phyloP scores from a whole-genome alignment of 2,888 invertebrate genomes.

The Amphipoea oculea region DNA sequence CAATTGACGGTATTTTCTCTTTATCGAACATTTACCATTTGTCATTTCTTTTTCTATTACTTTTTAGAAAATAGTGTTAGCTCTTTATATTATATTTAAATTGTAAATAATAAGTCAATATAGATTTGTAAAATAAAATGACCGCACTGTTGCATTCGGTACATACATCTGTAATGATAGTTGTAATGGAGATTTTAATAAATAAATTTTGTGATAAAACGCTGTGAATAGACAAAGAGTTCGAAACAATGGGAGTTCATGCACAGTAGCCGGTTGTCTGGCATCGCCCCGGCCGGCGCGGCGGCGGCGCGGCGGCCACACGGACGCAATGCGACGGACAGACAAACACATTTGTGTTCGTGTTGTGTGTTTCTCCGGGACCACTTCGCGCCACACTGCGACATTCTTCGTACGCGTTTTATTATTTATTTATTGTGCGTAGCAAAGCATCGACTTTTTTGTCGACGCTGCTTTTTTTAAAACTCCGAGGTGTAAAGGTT shows the following conservation, averaged over 20 bases:
- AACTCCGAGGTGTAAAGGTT: conserved; percentile 75
- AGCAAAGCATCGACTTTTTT: conserved; percentile 68
- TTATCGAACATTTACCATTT: background rate
- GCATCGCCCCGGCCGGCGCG: conserved; percentile 9
- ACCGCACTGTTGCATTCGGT: background rate
- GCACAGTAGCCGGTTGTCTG: conserved; percentile 72
- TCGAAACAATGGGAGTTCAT: conserved; percentile 37
- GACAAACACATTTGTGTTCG: conserved; percentile 71
- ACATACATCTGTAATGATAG: background rate
- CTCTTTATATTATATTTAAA: background rate
- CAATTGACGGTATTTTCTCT: background rate
- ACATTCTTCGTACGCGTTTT: conserved; percentile 77
- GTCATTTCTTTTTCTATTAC: background rate
- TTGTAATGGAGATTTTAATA: background rate
- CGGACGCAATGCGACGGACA: conserved; percentile 60
- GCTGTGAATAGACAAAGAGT: conserved; percentile 37
- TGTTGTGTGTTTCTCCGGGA: conserved; percentile 69
- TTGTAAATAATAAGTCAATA: background rate
- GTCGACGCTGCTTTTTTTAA: conserved; percentile 75
- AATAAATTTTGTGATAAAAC: conserved; percentile 7
- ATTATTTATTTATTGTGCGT: conserved; percentile 74
- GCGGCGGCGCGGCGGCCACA: conserved; percentile 68
- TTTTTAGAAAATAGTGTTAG: background rate
- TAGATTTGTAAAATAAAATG: background rate
- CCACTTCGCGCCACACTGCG: conserved; percentile 84